phyloP scores from a whole-genome alignment of 2,113 vertebrate species.

The Silurus glanis region DNA sequence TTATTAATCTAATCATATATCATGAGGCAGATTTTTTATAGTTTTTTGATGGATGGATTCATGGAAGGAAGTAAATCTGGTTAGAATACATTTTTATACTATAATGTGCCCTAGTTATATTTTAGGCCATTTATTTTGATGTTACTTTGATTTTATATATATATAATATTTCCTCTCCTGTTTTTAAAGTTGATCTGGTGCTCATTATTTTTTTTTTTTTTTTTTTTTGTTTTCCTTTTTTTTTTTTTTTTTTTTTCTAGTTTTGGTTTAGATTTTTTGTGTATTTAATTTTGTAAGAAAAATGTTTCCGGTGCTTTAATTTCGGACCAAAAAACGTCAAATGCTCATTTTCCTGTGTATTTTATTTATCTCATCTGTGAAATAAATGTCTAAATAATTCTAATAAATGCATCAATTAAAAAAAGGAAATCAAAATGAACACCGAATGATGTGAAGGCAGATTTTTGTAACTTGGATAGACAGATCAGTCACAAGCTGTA shows the following conservation, averaged over 20 bases:
- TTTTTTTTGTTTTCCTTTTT: not conserved
- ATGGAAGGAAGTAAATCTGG: not conserved
- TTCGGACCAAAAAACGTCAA: conserved; percentile 47
- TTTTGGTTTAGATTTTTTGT: not conserved
- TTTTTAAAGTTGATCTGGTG: conserved; percentile 3
- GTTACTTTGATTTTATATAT: not conserved
- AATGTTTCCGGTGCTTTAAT: conserved; percentile 37
- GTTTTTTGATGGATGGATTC: not conserved
- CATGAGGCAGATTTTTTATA: not conserved
- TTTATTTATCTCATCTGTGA: conserved; percentile 76
- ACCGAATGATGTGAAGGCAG: not conserved
- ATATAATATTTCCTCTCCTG: not conserved
- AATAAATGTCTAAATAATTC: conserved; percentile 60
- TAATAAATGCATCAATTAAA: conserved; percentile 61
- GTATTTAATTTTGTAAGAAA: conserved; percentile 44
- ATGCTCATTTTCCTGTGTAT: conserved; percentile 61
- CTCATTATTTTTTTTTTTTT: not conserved
- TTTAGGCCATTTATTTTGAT: conserved; percentile 25
- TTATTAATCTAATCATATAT: not conserved
- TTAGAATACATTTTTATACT: not conserved
- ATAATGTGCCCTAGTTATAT: conserved; percentile 9
- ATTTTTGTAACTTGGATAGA: not conserved
- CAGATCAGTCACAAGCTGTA: conserved; percentile 75
- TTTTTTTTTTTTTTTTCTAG: not conserved
- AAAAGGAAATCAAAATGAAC: conserved; percentile 39